Base-by-base conservation (phyloP, 2,888 invertebrate species). In the Entomobrya multifasciata region DNA sequence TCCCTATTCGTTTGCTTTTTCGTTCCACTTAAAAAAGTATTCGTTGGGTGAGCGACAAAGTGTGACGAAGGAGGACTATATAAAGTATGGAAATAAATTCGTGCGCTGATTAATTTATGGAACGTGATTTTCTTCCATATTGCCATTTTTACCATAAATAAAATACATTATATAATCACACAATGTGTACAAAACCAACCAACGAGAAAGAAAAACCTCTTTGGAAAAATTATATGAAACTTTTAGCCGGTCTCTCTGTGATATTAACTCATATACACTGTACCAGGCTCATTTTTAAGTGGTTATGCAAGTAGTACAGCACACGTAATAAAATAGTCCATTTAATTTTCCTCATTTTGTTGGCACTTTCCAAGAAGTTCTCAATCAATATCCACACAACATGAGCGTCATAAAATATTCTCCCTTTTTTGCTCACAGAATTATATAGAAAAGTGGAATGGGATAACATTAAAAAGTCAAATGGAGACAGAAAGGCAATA, bases 41-140 rank as follows among this genome's bases (percentile, higher is more conserved):
- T 76, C 55, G 47, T 76, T 55, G 76, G 27, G 76, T 72, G 81
- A 70, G 81, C 81, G 70, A 81, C 81, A 81, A 81, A 72, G 70
- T 72, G 81, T 81, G 81, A 81, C 81, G 81, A 80, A 44, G 36
- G 62, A 78, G 41, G 60, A 41, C 15, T 36, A 67, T 36, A 36
- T 36, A 11, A 36, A 41, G 20, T 8, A 36, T 25, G 30, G 0
- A n/a, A 36, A 65, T 67, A 57, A 6, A 52, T 67, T n/a, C n/a
- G 4, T 70, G 44, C 22, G 76, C 41, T 76, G 76, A 76, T 76
- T 76, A 76, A 76, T 76, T 76, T 76, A 55, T 76, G 36, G 55
- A 76, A 76, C 76, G 55, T 76, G 76, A 76, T 76, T 36, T 36
- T 76, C 55, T 76, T 27, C 27, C 70, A 70, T 70, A 27, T 49